Evolutionary conservation across 2,797 vertebrate species (phyloP).

Genomic region (Anolis apletophallus): DNA sequence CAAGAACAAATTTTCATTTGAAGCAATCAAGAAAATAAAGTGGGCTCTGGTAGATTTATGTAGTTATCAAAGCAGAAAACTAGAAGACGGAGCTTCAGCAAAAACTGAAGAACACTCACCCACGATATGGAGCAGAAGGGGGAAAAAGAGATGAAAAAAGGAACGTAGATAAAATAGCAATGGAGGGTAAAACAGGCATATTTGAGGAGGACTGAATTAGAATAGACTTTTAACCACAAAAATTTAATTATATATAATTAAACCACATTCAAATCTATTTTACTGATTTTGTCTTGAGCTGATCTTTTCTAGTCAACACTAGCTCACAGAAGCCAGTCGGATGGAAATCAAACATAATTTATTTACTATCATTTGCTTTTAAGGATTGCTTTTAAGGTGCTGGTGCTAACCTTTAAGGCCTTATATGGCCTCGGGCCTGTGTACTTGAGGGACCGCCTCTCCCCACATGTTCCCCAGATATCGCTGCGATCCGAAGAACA

Average conservation of each 20-base stretch:
- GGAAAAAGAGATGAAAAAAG: not conserved
- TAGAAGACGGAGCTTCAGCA: not conserved
- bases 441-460: too few species aligned
- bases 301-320: not conserved
- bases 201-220: not conserved
- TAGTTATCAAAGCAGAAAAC: not conserved
- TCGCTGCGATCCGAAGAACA: too few species aligned
- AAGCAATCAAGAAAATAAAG: conserved; percentile 2
- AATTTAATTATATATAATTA: not conserved
- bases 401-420: too few species aligned
- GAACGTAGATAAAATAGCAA: not conserved
- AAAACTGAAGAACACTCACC: not conserved
- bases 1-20: not conserved
- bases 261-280: not conserved
- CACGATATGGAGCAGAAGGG: not conserved
- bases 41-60: not conserved
- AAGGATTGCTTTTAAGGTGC: too few species aligned
- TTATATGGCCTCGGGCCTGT: too few species aligned
- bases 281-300: not conserved
- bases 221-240: not conserved
- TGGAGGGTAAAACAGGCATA: not conserved
- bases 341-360: not conserved
- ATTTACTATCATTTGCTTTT: not conserved
- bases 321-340: not conserved
- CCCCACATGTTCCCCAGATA: too few species aligned